A percentile compares a stretch with the other conserved stretches of the same genome.
These are phyloP conservation scores for Hydrolagus colliei DNA, from an alignment of 2,797 vertebrate species.

Conservation along the genomic window DNA sequence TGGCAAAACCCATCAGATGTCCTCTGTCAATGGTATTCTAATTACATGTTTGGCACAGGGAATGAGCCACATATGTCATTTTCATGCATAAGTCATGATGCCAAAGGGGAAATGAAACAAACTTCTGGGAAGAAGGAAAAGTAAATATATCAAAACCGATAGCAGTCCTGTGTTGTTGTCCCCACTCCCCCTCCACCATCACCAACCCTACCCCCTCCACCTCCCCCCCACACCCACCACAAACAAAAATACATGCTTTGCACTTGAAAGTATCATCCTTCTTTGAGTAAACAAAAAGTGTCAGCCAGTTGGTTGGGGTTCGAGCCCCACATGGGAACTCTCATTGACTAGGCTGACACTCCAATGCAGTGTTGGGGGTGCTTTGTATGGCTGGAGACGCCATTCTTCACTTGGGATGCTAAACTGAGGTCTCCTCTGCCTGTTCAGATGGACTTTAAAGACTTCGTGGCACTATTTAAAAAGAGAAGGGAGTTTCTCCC, in stretches of 20 bases:
- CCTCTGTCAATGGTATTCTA: background rate
- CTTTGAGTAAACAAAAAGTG: background rate
- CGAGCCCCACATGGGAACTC: too few relatives aligned
- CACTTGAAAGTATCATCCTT: background rate
- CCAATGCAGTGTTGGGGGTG: too few relatives aligned
- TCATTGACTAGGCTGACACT: too few relatives aligned
- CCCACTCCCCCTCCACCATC: background rate
- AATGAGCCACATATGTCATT: background rate
- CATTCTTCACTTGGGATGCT: too few relatives aligned
- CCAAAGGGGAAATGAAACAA: background rate
- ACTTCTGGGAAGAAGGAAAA: background rate
- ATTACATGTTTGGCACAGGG: background rate
- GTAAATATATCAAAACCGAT: background rate
- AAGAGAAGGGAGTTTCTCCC: too few relatives aligned
- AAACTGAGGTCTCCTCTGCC: too few relatives aligned
- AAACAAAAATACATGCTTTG: background rate
- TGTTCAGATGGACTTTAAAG: too few relatives aligned
- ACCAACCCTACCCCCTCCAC: background rate
- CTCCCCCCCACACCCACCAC: background rate
- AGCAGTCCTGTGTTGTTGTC: background rate
- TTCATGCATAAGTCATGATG: background rate
- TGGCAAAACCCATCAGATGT: background rate
- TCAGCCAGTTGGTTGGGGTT: too few relatives aligned
- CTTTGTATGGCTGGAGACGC: too few relatives aligned
- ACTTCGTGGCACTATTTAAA: too few relatives aligned